phyloP scores from a whole-genome alignment of 2,113 vertebrate species.

The Neolamprologus hecqui region DNA sequence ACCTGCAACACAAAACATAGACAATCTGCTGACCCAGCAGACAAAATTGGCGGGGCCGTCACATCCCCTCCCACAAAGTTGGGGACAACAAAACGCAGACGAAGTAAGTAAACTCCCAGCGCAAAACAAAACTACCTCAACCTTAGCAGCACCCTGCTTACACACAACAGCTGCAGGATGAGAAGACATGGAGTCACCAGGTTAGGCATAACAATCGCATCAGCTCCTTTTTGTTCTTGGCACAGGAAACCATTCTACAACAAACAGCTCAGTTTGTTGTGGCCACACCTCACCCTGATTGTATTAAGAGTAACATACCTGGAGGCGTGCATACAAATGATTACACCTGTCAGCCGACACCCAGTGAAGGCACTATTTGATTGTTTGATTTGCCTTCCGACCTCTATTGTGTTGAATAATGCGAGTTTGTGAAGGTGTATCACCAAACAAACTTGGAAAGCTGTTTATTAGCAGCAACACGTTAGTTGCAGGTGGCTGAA shows the following conservation, averaged over 20 bases:
- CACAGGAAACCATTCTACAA: neutral
- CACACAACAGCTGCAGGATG: neutral
- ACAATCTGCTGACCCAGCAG: neutral
- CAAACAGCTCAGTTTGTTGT: neutral
- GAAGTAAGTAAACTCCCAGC: neutral
- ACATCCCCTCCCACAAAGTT: neutral
- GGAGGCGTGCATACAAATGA: neutral
- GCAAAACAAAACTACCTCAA: neutral
- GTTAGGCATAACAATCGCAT: neutral
- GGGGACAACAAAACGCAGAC: neutral
- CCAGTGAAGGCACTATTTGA: neutral
- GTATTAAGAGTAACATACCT: neutral
- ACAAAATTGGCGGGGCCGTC: rapidly evolving
- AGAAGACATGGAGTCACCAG: neutral
- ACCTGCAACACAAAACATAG: neutral
- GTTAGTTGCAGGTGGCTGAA: neutral
- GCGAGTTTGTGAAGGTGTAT: neutral
- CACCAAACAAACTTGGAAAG: neutral
- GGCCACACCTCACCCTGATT: neutral
- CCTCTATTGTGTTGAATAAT: neutral
- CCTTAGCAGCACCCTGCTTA: neutral
- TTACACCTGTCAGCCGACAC: neutral
- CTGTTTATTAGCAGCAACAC: neutral
- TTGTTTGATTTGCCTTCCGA: neutral
- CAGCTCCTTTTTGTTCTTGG: neutral